Base-by-base conservation (phyloP, 2,113 vertebrate species). In the Rynchops niger region DNA sequence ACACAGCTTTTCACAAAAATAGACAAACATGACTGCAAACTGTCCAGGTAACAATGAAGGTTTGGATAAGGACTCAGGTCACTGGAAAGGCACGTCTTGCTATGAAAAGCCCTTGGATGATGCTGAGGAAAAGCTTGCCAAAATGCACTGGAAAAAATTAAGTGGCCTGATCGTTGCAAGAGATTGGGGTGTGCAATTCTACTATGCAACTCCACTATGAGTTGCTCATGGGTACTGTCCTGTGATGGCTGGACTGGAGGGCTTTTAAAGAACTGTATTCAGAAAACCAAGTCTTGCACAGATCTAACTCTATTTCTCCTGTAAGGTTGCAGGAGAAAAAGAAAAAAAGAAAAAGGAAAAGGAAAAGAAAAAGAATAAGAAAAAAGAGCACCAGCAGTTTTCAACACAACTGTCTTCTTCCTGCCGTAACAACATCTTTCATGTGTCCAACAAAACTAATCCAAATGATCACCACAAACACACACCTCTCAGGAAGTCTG, bases 401-500 rank as follows among this genome's bases (percentile, higher is more conserved):
- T 95, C 38, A 88, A 49, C 1, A 8, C 67, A 90, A 85, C 85
- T 66, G 22, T 29, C 66, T 30, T 85, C 53, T 93, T 86, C 42
- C 77, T 95, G 55, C 83, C 3, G 3, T 94, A 91, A 93, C 87
- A 92, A 40, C 82, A 30, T 40, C 45, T 72, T 71, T 88, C 65
- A 77, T 40, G 22, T 66, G 77, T 34, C 74, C 76, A 77, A 29
- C 77, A 69, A 76, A 93, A 95, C 59, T 90, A 83, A 92, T 67
- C 73, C 74, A 83, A 87, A 88, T 5, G 67, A 81, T 67, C 55
- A 65, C 61, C 45, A 71, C 70, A 92, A 85, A 59, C 67, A 81
- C 36, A 70, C 74, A 88, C 71, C 93, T 93, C 85, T 94, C 85
- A 74, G 86, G 79, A 91, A 94, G 70, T 43, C 90, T 91, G 65